Evolutionary conservation across 2,888 invertebrate genomes (phyloP).

Genomic region (Pseudococcus longispinus): DNA sequence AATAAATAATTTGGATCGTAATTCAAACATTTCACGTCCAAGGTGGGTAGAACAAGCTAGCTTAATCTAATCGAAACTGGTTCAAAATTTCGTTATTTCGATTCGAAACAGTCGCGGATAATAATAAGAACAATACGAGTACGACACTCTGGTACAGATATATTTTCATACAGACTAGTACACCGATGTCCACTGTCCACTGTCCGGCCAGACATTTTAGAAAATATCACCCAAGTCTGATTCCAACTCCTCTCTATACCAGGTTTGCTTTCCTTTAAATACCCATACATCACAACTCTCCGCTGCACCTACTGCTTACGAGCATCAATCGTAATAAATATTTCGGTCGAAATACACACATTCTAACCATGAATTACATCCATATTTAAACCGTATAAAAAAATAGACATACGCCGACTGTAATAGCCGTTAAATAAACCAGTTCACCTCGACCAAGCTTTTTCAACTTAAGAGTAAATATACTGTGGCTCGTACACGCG

Average conservation of each 20-base stretch:
- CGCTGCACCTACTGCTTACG: background rate
- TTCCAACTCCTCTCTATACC: background rate
- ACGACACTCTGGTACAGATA: background rate
- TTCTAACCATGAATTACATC: constrained; percentile 35
- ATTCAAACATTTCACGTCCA: background rate
- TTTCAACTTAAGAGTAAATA: constrained; percentile 35
- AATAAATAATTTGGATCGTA: constrained; percentile 20
- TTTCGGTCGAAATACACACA: background rate
- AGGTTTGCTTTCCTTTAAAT: background rate
- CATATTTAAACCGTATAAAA: constrained; percentile 10
- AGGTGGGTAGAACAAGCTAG: constrained; percentile 14
- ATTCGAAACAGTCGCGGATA: background rate
- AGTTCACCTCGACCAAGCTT: constrained; percentile 46
- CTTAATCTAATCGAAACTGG: background rate
- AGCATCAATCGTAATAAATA: constrained; percentile 4
- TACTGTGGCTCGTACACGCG: constrained; percentile 3
- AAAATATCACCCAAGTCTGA: background rate
- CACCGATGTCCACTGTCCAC: background rate
- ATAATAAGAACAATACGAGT: background rate
- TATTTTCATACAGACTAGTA: background rate
- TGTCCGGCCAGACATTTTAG: background rate
- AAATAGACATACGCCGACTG: constrained; percentile 40
- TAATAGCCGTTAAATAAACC: constrained; percentile 45
- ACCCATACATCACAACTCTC: background rate
- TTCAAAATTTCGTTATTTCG: constrained; percentile 4